A percentile compares a stretch with the other conserved stretches of the same genome.
phyloP scores from a whole-genome alignment of 2,113 vertebrate species.

The Eulemur macaco region DNA sequence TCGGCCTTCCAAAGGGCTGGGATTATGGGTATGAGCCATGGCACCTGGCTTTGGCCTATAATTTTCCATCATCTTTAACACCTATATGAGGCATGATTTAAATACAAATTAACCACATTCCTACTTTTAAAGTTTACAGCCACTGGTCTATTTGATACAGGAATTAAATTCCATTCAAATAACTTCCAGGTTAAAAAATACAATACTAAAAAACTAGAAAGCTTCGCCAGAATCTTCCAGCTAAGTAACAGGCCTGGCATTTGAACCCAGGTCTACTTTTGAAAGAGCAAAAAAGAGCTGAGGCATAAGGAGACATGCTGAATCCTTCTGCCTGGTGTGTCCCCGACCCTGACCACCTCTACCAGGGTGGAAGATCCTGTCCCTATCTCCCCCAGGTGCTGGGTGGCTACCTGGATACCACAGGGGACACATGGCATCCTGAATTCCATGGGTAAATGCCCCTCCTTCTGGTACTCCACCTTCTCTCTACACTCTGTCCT shows the following conservation, averaged over 20 bases:
- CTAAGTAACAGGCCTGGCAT: not conserved
- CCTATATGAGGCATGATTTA: not conserved
- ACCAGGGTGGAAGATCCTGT: not conserved
- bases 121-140: not conserved
- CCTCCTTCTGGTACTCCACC: not conserved
- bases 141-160: not conserved
- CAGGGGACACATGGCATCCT: fast-evolving
- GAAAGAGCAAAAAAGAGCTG: not conserved
- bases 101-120: not conserved
- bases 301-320: not conserved
- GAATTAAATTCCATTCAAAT: not conserved
- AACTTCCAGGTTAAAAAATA: not conserved
- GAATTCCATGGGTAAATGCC: not conserved
- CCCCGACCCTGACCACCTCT: not conserved
- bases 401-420: not conserved
- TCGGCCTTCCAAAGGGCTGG: no score
- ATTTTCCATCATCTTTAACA: not conserved
- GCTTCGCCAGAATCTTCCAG: not conserved
- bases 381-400: not conserved
- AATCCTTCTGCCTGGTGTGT: not conserved
- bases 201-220: not conserved
- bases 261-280: not conserved
- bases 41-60: not conserved
- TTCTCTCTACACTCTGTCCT: fast-evolving
- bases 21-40: no score